These are phyloP conservation scores for Pica pica DNA, from an alignment of 2,113 vertebrate genomes.

Conservation along the genomic window DNA sequence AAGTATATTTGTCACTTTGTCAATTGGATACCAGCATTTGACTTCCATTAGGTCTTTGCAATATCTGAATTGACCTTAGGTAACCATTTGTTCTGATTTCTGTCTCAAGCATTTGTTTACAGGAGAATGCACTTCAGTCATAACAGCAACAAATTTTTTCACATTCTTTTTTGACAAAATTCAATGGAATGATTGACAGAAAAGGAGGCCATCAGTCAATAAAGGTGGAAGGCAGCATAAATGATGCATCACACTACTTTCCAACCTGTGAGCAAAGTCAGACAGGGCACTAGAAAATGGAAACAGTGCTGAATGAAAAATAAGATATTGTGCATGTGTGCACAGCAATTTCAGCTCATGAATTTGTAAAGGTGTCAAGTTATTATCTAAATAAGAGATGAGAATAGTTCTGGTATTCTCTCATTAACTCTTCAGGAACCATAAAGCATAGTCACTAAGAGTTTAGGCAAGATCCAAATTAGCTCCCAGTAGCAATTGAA, in stretches of 20 bases:
- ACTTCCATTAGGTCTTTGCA: not conserved
- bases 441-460: not conserved
- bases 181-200: conserved; percentile 33
- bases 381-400: conserved; percentile 11
- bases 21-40: not conserved
- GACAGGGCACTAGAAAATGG: conserved; percentile 6
- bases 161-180: conserved; percentile 36
- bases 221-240: conserved; percentile 53
- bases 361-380: conserved; percentile 37
- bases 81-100: conserved; percentile 1
- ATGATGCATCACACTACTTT: conserved; percentile 45
- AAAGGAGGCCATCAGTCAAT: conserved; percentile 41
- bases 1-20: not conserved
- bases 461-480: not conserved
- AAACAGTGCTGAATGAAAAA: conserved; percentile 47
- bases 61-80: not conserved
- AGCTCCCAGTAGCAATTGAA: not conserved
- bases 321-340: not conserved
- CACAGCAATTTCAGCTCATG: conserved; percentile 17
- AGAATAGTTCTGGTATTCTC: not conserved
- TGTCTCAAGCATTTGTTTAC: conserved; percentile 22
- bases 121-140: not conserved
- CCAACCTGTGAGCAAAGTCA: conserved; percentile 49
- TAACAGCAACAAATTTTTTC: not conserved
- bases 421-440: conserved; percentile 11